A percentile compares a stretch with the other conserved stretches of the same genome.
phyloP scores from a whole-genome alignment of 2,113 vertebrate genomes.

The Dinomys branickii region DNA sequence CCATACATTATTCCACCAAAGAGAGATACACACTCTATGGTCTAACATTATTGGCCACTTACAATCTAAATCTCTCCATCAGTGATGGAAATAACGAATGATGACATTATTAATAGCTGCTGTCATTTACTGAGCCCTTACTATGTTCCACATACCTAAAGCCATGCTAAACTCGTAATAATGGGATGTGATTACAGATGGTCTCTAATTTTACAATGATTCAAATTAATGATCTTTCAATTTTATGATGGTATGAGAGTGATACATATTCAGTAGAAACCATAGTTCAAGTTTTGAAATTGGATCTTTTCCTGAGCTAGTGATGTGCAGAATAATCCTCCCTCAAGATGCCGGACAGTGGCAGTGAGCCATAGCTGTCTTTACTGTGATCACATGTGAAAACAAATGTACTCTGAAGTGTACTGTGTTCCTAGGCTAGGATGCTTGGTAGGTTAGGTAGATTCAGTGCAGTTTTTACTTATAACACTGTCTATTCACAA shows the following conservation, averaged over 20 bases:
- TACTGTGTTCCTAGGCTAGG: neutral
- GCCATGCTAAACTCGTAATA: neutral
- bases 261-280: neutral
- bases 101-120: neutral
- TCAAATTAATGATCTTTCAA: neutral
- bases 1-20: neutral
- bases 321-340: neutral
- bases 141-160: neutral
- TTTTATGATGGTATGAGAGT: neutral
- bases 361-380: neutral
- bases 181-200: too few relatives aligned
- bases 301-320: neutral
- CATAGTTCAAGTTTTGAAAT: neutral
- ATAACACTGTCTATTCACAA: neutral
- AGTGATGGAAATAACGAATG: neutral
- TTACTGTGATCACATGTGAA: neutral
- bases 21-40: neutral
- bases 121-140: neutral
- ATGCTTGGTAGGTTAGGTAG: neutral
- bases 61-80: neutral
- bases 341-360: neutral
- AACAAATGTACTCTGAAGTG: too few relatives aligned
- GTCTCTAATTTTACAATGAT: neutral
- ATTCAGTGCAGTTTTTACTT: neutral
- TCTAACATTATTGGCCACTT: neutral